Percentiles rank a stretch among this genome's conserved stretches.
These are phyloP conservation scores for Sphecodes monilicornis DNA, from an alignment of 2,888 invertebrate species.

Conservation along the genomic window DNA sequence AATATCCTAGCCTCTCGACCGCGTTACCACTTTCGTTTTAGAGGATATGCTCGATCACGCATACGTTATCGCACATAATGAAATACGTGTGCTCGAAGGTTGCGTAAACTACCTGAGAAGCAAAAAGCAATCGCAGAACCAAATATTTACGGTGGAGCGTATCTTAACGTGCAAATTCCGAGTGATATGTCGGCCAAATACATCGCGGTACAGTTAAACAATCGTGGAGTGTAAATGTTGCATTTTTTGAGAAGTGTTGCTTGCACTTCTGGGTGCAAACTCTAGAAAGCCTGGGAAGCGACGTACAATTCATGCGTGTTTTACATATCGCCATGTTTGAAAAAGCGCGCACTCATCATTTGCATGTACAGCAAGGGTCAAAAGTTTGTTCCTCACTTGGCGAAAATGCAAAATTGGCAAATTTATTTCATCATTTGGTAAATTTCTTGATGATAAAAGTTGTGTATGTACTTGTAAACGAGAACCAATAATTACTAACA, in stretches of 20 bases:
- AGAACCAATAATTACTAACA: background rate
- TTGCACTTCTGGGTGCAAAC: background rate
- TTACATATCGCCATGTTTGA: conserved; percentile 13
- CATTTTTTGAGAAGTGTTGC: background rate
- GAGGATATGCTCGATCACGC: background rate
- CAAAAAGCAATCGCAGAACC: conserved; percentile 1
- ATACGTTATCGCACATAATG: background rate
- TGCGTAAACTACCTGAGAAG: conserved; percentile 35
- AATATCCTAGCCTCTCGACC: background rate
- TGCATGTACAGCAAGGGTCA: background rate
- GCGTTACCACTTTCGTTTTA: background rate
- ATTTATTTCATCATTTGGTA: background rate
- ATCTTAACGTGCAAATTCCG: background rate
- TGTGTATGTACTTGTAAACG: too few relatives aligned
- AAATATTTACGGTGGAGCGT: conserved; percentile 1
- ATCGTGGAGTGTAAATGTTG: background rate
- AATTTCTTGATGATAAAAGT: background rate
- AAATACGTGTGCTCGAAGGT: background rate
- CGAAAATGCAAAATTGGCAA: background rate
- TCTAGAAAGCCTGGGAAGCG: conserved; percentile 9
- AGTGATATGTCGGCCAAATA: background rate
- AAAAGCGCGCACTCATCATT: background rate
- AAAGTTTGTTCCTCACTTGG: background rate
- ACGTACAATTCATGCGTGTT: background rate
- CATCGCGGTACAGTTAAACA: background rate